Base-by-base conservation (phyloP, 2,113 vertebrate species). In the Tursiops truncatus region DNA sequence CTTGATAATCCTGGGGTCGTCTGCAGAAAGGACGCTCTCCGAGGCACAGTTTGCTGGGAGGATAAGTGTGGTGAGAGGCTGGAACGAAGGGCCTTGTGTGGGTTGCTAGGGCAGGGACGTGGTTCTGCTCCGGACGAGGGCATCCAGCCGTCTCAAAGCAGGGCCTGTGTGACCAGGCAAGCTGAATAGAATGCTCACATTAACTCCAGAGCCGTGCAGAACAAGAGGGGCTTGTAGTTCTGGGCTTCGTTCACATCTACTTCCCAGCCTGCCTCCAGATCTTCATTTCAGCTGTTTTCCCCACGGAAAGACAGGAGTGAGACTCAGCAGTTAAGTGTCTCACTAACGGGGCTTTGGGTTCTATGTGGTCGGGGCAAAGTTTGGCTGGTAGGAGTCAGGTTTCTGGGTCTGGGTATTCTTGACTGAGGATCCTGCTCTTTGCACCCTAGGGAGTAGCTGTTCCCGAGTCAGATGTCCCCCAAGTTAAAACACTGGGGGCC, bases 61-160 rank as follows among this genome's bases (percentile, higher is more conserved):
- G 3, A 18, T 87, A 4, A 67, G 8, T 33, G 26, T 11, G 14
- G 33, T 11, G 50, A 58, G 13, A 14, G 73, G 15, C n/a, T 0
- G 33, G 65, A n/a, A 82, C 74, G n/a, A 50, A 21, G 47, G 36
- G 60, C 38, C 47, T 47, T 60, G 26, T 38, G 6, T 23, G 76
- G 31, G 33, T 13, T 62, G 63, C 38, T 31, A 31, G 62, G 25
- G 44, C 1, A 13, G 23, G 65, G 67, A 58, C 0, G 9, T 6
- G 50, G 38, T n/a, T 58, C 50, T 60, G 26, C 36, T 50, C 2
- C 0, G 0, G 53, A 31, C 0, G 2, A 18, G 11, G 4, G 50
- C 5, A 6, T 31, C 38, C 58, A 21, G 81, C 2, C 18, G 0
- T 25, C 50, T 67, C 44, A 38, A 23, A 68, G 90, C 76, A 21